Evolutionary conservation across 2,797 vertebrate species (phyloP), one percentile per base, ranked within the genome.

Genomic region (Sebastes steindachneri): DNA sequence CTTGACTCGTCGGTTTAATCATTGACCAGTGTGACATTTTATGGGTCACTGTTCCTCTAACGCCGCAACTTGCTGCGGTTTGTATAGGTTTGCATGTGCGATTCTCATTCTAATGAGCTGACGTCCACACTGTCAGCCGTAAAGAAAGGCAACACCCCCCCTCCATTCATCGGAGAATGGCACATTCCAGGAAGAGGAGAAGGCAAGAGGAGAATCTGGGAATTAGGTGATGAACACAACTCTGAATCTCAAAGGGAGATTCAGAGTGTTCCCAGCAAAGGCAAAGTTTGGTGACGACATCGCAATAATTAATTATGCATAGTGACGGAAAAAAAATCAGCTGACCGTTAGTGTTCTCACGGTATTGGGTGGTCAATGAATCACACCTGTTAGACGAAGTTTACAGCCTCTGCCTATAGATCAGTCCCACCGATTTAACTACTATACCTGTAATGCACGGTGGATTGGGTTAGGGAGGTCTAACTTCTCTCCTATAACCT

Each of bases 41-140:
- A 90, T 69, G 86, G 87, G 88, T 89, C 89, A 88, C 15, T 17
- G 75, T 82, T 55, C 80, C 74, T 71, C 68, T 64, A 88, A 87
- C 62, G 66, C 72, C 11, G 4, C 29, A 26, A 66, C 69, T 55
- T 12, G 59, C 21, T 51, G 59, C 1, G 15, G 59, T 82, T 74
- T 80, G 77, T 84, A 19, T 80, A 85, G 62, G 69, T 73, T 41
- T 53, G 33, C 14, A 66, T 10, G 68, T 26, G 58, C 21, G 4
- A 92, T 95, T 94, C 84, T 93, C 58, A 93, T 93, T 94, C 53
- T 91, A 92, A 95, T 89, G 86, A 86, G 79, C 59, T 88, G 86
- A 92, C 83, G 89, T 92, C 86, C 68, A 65, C 29, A 80, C 77
- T 86, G 88, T 86, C 88, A 78, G 89, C 80, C 70, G 86, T 90